Percentiles rank a stretch among this genome's conserved stretches.
These are phyloP conservation scores for Bombus polaris DNA, from an alignment of 1,140 invertebrate genomes.

Conservation along the genomic window DNA sequence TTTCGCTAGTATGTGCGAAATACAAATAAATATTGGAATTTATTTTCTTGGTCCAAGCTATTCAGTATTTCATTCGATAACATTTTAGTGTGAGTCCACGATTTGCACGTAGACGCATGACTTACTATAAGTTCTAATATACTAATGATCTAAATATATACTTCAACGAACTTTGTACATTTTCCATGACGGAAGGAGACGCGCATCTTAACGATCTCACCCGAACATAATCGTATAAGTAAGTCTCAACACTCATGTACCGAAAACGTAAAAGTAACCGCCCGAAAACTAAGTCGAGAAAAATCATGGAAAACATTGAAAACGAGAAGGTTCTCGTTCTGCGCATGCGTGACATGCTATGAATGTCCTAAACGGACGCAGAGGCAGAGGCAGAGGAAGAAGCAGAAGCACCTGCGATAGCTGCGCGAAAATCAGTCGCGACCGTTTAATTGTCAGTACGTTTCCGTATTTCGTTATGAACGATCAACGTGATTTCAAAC, in stretches of 20 bases:
- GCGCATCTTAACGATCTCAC: neutral
- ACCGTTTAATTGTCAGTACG: neutral
- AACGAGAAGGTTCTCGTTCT: no score
- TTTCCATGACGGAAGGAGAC: conserved; percentile 4
- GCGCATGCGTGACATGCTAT: no score
- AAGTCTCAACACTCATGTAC: no score
- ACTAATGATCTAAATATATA: neutral
- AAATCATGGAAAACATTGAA: no score
- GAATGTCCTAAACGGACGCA: no score
- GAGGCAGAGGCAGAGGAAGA: no score
- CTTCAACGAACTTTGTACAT: neutral
- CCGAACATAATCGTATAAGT: no score
- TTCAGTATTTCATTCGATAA: neutral
- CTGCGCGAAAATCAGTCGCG: neutral
- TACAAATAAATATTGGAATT: neutral
- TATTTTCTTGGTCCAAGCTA: neutral
- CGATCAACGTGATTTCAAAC: neutral
- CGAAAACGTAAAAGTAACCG: no score
- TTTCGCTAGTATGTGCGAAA: neutral
- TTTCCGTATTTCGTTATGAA: neutral
- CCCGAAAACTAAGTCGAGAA: no score
- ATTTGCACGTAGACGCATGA: neutral
- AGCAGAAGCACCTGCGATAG: no score
- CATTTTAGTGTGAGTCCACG: neutral
- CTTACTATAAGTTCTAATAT: neutral